Evolutionary conservation across 1,140 invertebrate genomes (phyloP), one percentile per base, ranked within the genome.

Genomic region (Drosophila guanche): DNA sequence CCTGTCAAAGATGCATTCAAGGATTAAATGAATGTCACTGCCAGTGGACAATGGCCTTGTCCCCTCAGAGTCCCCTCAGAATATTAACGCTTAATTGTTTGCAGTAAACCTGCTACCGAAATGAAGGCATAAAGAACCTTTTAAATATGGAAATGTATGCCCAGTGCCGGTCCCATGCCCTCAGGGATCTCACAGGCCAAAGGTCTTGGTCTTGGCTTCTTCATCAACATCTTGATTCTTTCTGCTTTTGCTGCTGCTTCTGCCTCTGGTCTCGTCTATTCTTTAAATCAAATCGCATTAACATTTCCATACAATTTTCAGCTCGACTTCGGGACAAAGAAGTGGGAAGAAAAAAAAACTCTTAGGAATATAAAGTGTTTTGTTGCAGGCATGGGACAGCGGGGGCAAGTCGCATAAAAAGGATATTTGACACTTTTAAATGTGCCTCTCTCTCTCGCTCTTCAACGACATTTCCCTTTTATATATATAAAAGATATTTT

Each of bases 371-470:
- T 88, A 81, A 86, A 86, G 83, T 88, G 84, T 86, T 86, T 68
- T 60, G 61, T 58, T 77, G 83, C 41, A 40, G 45, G 46, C 40
- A 37, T 61, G 16, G 46, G 0, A 33, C 12, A 10, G 70, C 46
- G 61, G 58, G 83, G 77, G 83, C 84, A 79, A 83, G 67, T 84
- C 84, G 84, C 79, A 88, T 89, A 83, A 88, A 88, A 88, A 89
- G 83, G 83, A 88, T 88, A 88, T 88, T 88, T 88, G 83, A 88
- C 83, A 88, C 83, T 88, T 88, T 88, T 88, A 88, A 88, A 88
- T 88, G 83, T 89, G 84, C 83, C 67, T 22, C 57, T 56, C 25
- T n/a, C 14, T 29, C 14, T 5, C 22, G 12, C 56, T 33, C 33
- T 10, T 27, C 14, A 48, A 27, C 1, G 4, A 33, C 29, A 5